Percentiles rank a stretch among this genome's conserved stretches.
These are phyloP conservation scores for Gasterosteus nipponicus DNA, from an alignment of 2,113 vertebrate species.

Conservation along the genomic window DNA sequence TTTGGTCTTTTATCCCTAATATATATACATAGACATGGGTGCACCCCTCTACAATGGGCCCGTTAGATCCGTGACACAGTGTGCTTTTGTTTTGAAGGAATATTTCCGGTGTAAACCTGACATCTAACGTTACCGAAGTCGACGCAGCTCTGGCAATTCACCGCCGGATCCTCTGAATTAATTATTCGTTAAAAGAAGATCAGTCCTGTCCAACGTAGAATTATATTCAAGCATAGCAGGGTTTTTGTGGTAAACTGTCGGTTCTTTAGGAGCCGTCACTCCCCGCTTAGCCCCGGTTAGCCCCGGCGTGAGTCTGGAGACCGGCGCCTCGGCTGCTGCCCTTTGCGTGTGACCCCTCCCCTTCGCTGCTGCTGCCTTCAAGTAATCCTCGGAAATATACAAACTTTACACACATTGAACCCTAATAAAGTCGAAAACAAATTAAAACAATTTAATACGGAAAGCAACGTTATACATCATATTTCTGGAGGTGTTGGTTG, in stretches of 20 bases:
- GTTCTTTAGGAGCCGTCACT: neutral
- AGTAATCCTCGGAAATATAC: conserved; percentile 11
- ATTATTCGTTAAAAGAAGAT: neutral
- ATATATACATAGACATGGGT: neutral
- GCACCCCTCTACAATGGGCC: neutral
- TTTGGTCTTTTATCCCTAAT: neutral
- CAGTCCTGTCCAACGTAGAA: neutral
- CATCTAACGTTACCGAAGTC: neutral
- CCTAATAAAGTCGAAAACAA: neutral
- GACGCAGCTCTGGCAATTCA: neutral
- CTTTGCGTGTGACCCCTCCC: conserved; percentile 73
- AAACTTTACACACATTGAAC: neutral
- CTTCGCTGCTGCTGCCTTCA: conserved; percentile 49
- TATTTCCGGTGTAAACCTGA: conserved; percentile 9
- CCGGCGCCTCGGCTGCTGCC: conserved; percentile 40
- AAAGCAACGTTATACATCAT: accelerated
- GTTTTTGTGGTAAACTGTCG: neutral
- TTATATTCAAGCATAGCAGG: neutral
- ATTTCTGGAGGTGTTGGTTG: accelerated
- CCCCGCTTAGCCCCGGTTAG: neutral
- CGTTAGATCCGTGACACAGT: neutral
- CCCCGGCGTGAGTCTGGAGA: conserved; percentile 5
- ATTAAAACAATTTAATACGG: accelerated
- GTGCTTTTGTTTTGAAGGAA: conserved; percentile 43
- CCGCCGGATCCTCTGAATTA: neutral